These are phyloP conservation scores for Bettongia penicillata DNA, from an alignment of 2,113 vertebrate genomes.

Conservation along the genomic window DNA sequence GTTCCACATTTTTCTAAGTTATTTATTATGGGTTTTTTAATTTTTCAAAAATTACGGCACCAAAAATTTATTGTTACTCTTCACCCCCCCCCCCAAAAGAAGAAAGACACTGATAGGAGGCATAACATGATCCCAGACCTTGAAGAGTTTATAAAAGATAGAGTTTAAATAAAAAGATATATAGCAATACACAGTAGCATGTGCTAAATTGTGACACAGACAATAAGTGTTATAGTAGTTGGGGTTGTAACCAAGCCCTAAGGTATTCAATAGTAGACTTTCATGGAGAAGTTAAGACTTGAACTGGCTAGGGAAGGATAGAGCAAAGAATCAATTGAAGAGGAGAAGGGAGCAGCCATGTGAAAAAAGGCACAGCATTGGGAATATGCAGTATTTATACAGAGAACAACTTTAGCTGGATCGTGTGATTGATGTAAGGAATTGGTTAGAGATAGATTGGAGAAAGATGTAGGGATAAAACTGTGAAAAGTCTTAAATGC, in stretches of 20 bases:
- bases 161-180: background rate
- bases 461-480: conserved; percentile 1
- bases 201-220: conserved; percentile 28
- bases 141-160: background rate
- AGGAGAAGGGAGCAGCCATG: background rate
- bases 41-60: background rate
- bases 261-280: conserved; percentile 3
- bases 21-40: background rate
- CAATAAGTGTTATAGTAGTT: background rate
- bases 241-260: background rate
- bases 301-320: background rate
- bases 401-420: conserved; percentile 13
- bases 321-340: background rate
- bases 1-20: background rate
- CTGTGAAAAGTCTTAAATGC: conserved; percentile 1
- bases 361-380: background rate
- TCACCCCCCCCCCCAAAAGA: background rate
- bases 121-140: background rate
- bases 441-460: conserved; percentile 23
- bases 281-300: background rate
- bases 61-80: background rate
- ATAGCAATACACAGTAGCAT: background rate
- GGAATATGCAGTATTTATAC: background rate
- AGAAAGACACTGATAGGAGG: background rate
- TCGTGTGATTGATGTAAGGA: background rate